phyloP scores from a whole-genome alignment of 92 coral and sea anemone genomes.

The Porites rus region DNA sequence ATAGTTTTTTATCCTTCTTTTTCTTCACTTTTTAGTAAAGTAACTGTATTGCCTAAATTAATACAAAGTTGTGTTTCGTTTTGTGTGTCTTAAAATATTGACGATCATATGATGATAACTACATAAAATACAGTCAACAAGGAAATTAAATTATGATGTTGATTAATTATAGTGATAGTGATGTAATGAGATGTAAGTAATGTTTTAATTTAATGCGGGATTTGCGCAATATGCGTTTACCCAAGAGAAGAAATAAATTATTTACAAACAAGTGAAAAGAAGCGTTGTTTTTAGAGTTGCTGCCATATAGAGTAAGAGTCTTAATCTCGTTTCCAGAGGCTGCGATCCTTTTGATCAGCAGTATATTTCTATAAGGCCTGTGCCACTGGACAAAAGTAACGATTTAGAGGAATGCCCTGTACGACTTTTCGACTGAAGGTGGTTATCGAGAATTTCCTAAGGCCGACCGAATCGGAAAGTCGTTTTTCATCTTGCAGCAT shows the following conservation, averaged over 20 bases:
- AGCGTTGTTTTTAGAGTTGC: not conserved
- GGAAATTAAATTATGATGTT: not conserved
- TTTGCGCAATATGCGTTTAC: not conserved
- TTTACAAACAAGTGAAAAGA: not conserved
- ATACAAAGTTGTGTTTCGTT: not conserved
- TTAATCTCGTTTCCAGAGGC: too few species aligned
- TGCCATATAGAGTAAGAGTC: not conserved
- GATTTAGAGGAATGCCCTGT: too few species aligned
- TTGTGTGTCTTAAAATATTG: not conserved
- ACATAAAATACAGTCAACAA: not conserved
- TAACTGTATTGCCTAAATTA: not conserved
- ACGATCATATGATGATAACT: not conserved
- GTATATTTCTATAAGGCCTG: too few species aligned
- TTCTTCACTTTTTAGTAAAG: not conserved
- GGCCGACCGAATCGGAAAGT: too few species aligned
- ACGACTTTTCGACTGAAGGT: too few species aligned
- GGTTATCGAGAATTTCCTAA: too few species aligned
- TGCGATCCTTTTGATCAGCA: too few species aligned
- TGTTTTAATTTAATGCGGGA: slow-evolving; percentile 14
- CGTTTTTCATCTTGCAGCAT: too few species aligned
- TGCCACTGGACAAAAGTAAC: too few species aligned
- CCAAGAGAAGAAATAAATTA: slow-evolving; percentile 1
- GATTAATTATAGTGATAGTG: not conserved
- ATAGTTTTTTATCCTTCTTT: not conserved
- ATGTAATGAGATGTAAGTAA: not conserved